Percentiles rank a stretch among this genome's conserved stretches.
These are phyloP conservation scores for Phyllostomus discolor DNA, from an alignment of 2,113 vertebrate genomes.

Conservation along the genomic window DNA sequence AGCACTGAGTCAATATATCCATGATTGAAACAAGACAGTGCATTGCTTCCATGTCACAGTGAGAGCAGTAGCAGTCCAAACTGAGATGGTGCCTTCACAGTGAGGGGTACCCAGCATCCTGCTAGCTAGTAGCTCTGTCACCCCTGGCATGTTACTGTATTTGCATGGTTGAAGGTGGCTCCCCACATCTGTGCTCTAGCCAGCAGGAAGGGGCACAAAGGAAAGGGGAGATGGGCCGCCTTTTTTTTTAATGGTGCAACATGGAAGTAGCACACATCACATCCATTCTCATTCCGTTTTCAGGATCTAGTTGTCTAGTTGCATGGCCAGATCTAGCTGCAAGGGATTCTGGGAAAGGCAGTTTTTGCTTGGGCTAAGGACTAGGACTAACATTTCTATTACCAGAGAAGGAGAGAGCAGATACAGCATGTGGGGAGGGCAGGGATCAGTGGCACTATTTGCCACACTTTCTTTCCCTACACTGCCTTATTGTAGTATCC, in stretches of 20 bases:
- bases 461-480: background rate
- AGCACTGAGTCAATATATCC: background rate
- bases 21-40: background rate
- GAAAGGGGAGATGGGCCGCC: background rate
- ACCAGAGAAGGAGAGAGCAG: background rate
- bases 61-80: background rate
- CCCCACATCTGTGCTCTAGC: too few relatives aligned
- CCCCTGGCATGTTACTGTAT: background rate
- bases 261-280: background rate
- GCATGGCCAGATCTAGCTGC: background rate
- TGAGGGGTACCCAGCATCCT: background rate
- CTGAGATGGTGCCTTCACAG: background rate
- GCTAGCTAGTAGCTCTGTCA: background rate
- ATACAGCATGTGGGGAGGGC: background rate
- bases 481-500: background rate
- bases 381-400: background rate
- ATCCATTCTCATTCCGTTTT: background rate
- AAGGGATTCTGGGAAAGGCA: background rate
- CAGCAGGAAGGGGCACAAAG: background rate
- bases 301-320: background rate
- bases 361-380: background rate
- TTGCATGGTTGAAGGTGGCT: background rate
- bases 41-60: background rate
- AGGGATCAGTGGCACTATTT: background rate
- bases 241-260: background rate